Conservation (phyloP, 2,888 invertebrate species). For the Lutraria lutraria region DNA sequence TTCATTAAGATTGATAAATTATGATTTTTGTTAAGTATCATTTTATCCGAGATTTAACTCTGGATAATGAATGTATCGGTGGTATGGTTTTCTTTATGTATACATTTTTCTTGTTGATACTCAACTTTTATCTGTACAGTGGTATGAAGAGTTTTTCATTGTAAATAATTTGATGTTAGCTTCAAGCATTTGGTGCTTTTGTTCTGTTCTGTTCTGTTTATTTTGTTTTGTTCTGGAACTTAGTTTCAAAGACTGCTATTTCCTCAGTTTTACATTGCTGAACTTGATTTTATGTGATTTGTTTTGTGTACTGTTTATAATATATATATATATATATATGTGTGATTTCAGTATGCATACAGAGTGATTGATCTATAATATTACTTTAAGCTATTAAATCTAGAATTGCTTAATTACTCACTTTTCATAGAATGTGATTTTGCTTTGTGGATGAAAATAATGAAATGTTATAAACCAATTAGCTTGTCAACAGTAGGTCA, state of each 20-base stretch:
- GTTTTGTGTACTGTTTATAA: background rate
- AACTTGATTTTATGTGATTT: background rate
- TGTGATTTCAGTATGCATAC: background rate
- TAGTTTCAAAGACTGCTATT: background rate
- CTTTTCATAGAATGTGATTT: too few species aligned
- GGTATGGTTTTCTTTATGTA: background rate
- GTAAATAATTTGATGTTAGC: background rate
- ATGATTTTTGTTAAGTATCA: background rate
- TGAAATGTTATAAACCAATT: too few species aligned
- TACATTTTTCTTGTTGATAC: background rate
- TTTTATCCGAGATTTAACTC: background rate
- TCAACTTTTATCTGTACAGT: background rate
- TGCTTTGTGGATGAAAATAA: too few species aligned
- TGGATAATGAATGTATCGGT: background rate
- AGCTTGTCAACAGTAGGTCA: too few species aligned
- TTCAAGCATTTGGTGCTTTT: slow-evolving; percentile 15
- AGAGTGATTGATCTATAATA: background rate
- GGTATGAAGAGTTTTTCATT: background rate
- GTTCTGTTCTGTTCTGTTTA: background rate
- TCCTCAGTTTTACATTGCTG: background rate
- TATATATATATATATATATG: background rate
- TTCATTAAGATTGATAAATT: background rate
- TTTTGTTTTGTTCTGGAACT: background rate
- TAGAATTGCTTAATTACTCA: too few species aligned
- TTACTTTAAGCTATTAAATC: background rate